Base-by-base conservation (phyloP, 2,113 vertebrate species). In the Clarias batrachus region DNA sequence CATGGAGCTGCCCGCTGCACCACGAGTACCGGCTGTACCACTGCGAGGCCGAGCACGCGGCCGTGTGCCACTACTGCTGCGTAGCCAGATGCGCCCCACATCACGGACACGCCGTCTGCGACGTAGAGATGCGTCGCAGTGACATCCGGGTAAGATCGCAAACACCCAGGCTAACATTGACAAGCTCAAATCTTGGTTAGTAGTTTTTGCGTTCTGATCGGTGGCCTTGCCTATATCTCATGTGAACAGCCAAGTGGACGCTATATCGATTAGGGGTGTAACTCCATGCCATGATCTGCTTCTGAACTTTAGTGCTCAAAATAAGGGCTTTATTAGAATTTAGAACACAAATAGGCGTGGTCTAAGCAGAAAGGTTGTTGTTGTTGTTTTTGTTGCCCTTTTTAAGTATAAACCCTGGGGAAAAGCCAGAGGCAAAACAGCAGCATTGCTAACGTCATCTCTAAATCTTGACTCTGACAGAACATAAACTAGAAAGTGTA, bases 1-100 rank as follows among this genome's bases (percentile, higher is more conserved):
- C 98, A 91, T 99, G 98, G 98, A 99, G 96, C 93, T 99, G 98
- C 94, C 97, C 97, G 87, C 97, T 96, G 90, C 98, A 99, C 91
- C 98, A 99, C 89, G 97, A 97, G 91, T 99, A 99, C 95, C 95
- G 97, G 92, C 95, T 99, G 90, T 97, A 98, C 92, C 98, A 99
- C 95, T 99, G 98, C 89, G 97, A 99, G 91, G 97, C 97, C 30
- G 98, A 99, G 95, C 98, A 99, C 94, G 96, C 97, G 94, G 97
- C 97, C 19, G 96, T 99, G 91, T 99, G 98, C 95, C 97, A 98
- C 83, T 98, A 98, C 94, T 99, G 98, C 96, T 99, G 96, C 95
- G 97, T 98, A 95, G 98, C 98, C 93, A 96, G 97, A 92, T 96
- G 95, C 90, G 96, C 97, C 84, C 96, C 97, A 90, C 97, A 96